Evolutionary conservation across 2,797 vertebrate species (phyloP).

Genomic region (Takifugu rubripes): DNA sequence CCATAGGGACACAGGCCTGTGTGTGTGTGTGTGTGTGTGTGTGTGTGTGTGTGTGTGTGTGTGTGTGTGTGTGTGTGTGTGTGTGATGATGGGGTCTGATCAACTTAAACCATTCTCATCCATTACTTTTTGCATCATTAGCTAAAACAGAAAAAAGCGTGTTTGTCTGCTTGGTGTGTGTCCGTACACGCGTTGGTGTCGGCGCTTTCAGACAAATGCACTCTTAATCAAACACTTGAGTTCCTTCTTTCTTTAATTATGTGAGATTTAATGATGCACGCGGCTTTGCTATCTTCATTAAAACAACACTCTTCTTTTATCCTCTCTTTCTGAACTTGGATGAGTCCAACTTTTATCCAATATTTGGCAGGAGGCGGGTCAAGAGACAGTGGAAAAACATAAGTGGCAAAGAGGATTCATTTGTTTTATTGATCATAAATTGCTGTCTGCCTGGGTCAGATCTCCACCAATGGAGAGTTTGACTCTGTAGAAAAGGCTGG

Average conservation of each 20-base stretch:
- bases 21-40: slow-evolving; percentile 10
- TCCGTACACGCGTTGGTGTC: slow-evolving; percentile 7
- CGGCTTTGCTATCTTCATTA: slow-evolving; percentile 60
- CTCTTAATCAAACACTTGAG: slow-evolving; percentile 69
- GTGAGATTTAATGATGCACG: slow-evolving; percentile 61
- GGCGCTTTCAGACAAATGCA: slow-evolving; percentile 47
- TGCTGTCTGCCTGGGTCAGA: too few relatives aligned
- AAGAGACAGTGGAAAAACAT: neutral
- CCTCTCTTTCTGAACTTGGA: neutral
- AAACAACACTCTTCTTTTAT: slow-evolving; percentile 14
- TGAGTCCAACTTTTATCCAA: slow-evolving; percentile 28
- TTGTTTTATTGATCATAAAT: too few relatives aligned
- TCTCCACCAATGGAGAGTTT: too few relatives aligned
- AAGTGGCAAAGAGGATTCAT: too few relatives aligned
- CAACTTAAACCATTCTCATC: slow-evolving; percentile 39
- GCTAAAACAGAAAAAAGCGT: slow-evolving; percentile 14
- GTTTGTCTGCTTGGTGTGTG: neutral
- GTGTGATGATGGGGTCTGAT: slow-evolving; percentile 26
- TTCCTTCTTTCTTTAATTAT: slow-evolving; percentile 71
- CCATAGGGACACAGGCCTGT: slow-evolving; percentile 31
- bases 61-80: slow-evolving; percentile 12
- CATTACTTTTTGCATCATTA: slow-evolving; percentile 58
- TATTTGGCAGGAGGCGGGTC: too few relatives aligned
- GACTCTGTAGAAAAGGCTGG: too few relatives aligned
- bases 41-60: slow-evolving; percentile 14